Evolutionary conservation across 2,888 invertebrate genomes (phyloP), one percentile per base, ranked within the genome.

Genomic region (Agrenia bidenticulata): DNA sequence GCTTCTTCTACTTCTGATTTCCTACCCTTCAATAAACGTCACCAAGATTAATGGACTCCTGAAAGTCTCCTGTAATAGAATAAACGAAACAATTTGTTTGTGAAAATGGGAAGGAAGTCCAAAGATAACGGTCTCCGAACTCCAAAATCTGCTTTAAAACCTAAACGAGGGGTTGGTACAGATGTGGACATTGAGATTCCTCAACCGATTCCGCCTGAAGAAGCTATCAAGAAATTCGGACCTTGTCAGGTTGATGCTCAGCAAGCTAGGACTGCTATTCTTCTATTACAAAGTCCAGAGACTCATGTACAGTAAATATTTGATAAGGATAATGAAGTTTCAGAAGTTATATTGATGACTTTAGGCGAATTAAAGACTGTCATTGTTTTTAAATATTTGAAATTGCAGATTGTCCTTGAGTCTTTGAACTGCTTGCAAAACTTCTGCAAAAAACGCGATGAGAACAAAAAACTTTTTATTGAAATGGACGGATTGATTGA

Each of bases 221-320:
- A 69, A 7, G 59, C 55, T 4, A 11, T 69, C 0, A 65, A 66
- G 59, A 62, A 59, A 59, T 75, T 73, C 62, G 75, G 73, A 15
- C 73, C 73, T 1, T 61, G 63, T 13, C 50, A 69, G 32, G 62
- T 73, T 39, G 75, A 73, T 9, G 64, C 67, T 15, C 66, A 26
- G n/a, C 67, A 73, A 54, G 67, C 73, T 15, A 32, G 59, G 4
- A 74, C 73, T 0, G 73, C 73, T 1, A 71, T 75, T 50, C 54
- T 75, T 17, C 59, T 75, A 54, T 49, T 75, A 39, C 69, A 72
- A 37, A 73, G 70, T 55, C 68, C 65, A 9, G 75, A 75, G 50
- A 11, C 27, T 13, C 62, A 75, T 64, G 72, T 71, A 65, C n/a
- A n/a, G n/a, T n/a, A n/a, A n/a, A n/a, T n/a, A n/a, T n/a, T n/a